Percentiles rank a stretch among this genome's conserved stretches.
These are phyloP conservation scores for Strigamia transsilvanica DNA, from an alignment of 2,888 invertebrate genomes.

Conservation along the genomic window DNA sequence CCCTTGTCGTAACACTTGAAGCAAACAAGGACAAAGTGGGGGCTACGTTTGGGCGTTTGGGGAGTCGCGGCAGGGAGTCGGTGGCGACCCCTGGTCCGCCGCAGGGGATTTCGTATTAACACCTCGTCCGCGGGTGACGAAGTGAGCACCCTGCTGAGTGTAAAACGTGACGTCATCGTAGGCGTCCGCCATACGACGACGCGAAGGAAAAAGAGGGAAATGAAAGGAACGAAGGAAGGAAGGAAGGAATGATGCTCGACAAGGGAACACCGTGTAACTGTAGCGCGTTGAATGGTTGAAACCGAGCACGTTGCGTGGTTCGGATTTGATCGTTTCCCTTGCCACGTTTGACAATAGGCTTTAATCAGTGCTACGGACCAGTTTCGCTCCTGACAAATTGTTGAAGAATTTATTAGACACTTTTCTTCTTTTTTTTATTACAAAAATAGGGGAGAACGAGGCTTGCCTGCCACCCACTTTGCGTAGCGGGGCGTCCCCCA, in stretches of 20 bases:
- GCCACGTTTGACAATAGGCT: conserved; percentile 6
- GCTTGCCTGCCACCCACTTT: conserved; percentile 47
- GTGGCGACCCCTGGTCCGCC: conserved; percentile 46
- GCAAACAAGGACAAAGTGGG: conserved; percentile 48
- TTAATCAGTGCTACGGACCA: conserved; percentile 28
- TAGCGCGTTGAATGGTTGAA: conserved; percentile 6
- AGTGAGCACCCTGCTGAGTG: conserved; percentile 42
- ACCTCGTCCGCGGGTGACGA: conserved; percentile 49
- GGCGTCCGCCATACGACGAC: neutral
- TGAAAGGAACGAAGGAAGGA: neutral
- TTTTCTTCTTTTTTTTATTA: conserved; percentile 34
- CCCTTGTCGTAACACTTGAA: conserved; percentile 41
- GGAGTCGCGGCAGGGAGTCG: conserved; percentile 40
- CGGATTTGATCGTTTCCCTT: conserved; percentile 3
- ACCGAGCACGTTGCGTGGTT: neutral
- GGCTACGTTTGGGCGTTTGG: conserved; percentile 40
- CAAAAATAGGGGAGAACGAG: conserved; percentile 42
- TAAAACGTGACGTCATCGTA: conserved; percentile 26
- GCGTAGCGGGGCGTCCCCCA: conserved; percentile 38
- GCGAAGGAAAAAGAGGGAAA: neutral
- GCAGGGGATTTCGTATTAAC: conserved; percentile 48
- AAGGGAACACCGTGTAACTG: conserved; percentile 1
- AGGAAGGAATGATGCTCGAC: neutral
- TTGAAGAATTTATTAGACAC: conserved; percentile 48
- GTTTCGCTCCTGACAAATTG: conserved; percentile 48